These are phyloP conservation scores for Agelas oroides DNA, from an alignment of 37 sponge, comb jelly and placozoan species.

Conservation along the genomic window DNA sequence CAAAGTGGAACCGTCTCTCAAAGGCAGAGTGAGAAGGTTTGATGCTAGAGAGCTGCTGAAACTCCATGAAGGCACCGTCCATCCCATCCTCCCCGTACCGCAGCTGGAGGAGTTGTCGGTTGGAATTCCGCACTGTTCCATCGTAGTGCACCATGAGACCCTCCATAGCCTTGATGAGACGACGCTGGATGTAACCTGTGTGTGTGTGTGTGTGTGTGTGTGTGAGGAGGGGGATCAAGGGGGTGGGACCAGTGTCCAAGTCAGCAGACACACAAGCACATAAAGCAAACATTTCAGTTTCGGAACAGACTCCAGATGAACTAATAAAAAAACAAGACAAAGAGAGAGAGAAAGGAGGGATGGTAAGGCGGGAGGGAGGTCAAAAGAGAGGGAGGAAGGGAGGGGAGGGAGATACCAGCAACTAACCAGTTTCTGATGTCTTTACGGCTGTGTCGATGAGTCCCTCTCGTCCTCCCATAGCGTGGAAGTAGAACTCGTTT, in stretches of 20 bases:
- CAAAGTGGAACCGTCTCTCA: constrained; percentile 87
- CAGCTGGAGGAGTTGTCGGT: constrained; percentile 94
- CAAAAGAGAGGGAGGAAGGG: neutral
- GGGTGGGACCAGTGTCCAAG: neutral
- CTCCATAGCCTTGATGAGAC: constrained; percentile 99
- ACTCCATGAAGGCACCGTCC: constrained; percentile 98
- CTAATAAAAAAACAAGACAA: too few relatives aligned
- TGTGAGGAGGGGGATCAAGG: neutral
- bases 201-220: neutral
- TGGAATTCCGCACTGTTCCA: constrained; percentile 94
- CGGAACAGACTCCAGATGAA: too few relatives aligned
- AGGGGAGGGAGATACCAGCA: too few relatives aligned
- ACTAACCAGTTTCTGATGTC: constrained; percentile 95
- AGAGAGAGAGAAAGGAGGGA: neutral
- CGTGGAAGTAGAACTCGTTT: constrained; percentile 99
- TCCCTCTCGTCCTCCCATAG: constrained; percentile 99
- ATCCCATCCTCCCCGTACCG: constrained; percentile 99
- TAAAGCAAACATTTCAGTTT: too few relatives aligned
- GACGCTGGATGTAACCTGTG: constrained; percentile 96
- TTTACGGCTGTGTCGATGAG: constrained; percentile 99
- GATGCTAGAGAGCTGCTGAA: constrained; percentile 90
- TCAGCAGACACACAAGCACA: neutral
- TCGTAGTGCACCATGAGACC: constrained; percentile 97
- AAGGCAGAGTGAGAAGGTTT: constrained; percentile 87
- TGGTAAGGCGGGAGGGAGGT: neutral